phyloP scores from a whole-genome alignment of 2,113 vertebrate species.

The Rhabdomys dilectus region DNA sequence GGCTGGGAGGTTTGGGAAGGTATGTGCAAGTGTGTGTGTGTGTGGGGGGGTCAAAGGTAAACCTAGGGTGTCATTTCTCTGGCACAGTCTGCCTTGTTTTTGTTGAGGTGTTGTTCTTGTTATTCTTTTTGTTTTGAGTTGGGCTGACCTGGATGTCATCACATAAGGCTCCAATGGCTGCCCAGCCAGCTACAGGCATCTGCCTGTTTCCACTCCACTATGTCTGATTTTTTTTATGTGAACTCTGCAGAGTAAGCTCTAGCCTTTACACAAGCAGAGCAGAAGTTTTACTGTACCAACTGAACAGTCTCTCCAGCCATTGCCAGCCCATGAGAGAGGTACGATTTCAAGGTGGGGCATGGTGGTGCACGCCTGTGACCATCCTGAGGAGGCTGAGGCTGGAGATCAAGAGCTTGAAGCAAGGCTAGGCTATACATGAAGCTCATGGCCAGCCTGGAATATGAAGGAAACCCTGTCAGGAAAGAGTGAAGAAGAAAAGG shows the following conservation, averaged over 20 bases:
- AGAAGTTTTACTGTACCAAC: background rate
- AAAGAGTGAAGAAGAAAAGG: background rate
- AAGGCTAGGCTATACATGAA: background rate
- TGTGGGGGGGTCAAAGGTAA: background rate
- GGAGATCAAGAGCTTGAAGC: background rate
- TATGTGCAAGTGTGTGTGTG: background rate
- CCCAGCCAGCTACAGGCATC: background rate
- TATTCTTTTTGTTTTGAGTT: background rate
- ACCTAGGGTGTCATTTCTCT: background rate
- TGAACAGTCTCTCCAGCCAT: background rate
- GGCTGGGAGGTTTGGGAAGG: background rate
- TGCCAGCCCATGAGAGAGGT: background rate
- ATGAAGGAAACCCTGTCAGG: background rate
- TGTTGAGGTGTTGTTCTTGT: background rate
- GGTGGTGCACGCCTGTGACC: background rate
- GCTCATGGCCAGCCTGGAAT: background rate
- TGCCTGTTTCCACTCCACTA: background rate
- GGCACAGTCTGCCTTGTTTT: background rate
- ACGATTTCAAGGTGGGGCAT: too few relatives aligned
- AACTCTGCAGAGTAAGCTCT: background rate
- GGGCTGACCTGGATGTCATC: background rate
- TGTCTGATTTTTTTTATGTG: background rate
- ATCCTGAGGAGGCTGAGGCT: background rate
- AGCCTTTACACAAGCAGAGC: background rate
- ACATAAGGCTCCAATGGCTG: background rate